A percentile compares a stretch with the other conserved stretches of the same genome.
These are phyloP conservation scores for Eretmocerus hayati DNA, from an alignment of 2,888 invertebrate genomes.

Conservation along the genomic window DNA sequence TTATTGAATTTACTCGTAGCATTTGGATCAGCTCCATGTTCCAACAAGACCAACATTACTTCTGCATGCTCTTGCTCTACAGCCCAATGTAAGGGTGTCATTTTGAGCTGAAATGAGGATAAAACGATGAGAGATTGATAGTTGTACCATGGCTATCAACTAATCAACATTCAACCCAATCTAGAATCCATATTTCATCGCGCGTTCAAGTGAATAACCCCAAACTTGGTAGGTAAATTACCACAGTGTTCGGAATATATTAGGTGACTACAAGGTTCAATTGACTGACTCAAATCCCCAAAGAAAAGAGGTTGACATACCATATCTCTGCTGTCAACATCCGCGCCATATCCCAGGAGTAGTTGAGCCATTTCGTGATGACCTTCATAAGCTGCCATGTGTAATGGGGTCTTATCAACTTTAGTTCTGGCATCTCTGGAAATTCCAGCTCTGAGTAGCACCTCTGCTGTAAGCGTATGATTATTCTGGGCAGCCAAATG, in stretches of 20 bases:
- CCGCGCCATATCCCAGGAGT: slow-evolving; percentile 62
- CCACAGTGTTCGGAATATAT: too few relatives aligned
- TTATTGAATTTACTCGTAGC: slow-evolving; percentile 67
- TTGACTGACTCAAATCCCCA: too few relatives aligned
- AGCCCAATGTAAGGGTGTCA: slow-evolving; percentile 95
- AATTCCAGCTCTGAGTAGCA: slow-evolving; percentile 77
- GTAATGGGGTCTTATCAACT: slow-evolving; percentile 85
- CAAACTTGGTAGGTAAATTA: too few relatives aligned
- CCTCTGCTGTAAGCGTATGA: slow-evolving; percentile 69
- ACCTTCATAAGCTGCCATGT: slow-evolving; percentile 81
- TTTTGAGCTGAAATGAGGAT: slow-evolving; percentile 57
- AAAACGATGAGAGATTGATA: too few relatives aligned
- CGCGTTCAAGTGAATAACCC: too few relatives aligned
- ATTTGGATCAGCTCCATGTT: slow-evolving; percentile 65
- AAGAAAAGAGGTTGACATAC: too few relatives aligned
- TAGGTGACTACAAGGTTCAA: too few relatives aligned
- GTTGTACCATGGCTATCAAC: too few relatives aligned
- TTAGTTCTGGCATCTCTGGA: slow-evolving; percentile 85
- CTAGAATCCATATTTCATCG: too few relatives aligned
- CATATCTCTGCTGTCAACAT: slow-evolving; percentile 72
- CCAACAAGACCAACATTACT: slow-evolving; percentile 63
- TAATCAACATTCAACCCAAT: too few relatives aligned
- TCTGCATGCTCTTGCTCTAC: slow-evolving; percentile 71
- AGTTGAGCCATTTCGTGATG: slow-evolving; percentile 67
- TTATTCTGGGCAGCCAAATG: slow-evolving; percentile 82